Evolutionary conservation across 2,797 vertebrate species (phyloP), one percentile per base, ranked within the genome.

Genomic region (Hippopotamyrus pictus): DNA sequence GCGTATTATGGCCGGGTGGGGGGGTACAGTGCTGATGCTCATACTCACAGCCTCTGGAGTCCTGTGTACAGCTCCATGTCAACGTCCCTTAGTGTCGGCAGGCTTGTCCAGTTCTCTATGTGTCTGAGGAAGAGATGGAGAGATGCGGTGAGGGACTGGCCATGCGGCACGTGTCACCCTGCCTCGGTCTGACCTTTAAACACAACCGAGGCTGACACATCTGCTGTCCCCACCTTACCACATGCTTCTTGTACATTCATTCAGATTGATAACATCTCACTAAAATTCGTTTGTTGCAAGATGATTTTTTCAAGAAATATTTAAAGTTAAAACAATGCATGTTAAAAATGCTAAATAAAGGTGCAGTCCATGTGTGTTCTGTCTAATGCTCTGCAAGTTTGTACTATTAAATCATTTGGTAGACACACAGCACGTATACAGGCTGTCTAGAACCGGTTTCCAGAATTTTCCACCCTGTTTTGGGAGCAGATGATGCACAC

Each of bases 61-160:
- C 97, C 97, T 0, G 96, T 98, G 94, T 98, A 99, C 88, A 98
- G 97, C 91, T 97, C 97, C 97, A 99, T 98, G 91, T 98, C 97
- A 57, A 98, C 95, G 0, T 97, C 97, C 0, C 95, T 96, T 92
- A 99, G 92, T 0, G 93, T 96, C 92, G 98, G 96, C 91, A 98
- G 95, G 59, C 96, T 96, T 8, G 95, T 97, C 98, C 98, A 99
- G 95, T 97, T 98, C 93, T 99, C 98, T 92, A 99, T 97, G 95
- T 98, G 96, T 97, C 98, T 99, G 96, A 0, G 91, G 92, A 90
- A 88, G 89, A 92, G 65, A 91, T 91, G 50, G 69, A 91, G 88
- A 51, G 46, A 46, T 6, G 62, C 22, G 0, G 59, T 89, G 11
- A 89, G 22, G n/a, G 9, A 1, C 0, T 2, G n/a, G 46, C 29